Evolutionary conservation across 2,888 invertebrate species (phyloP), one percentile per base, ranked within the genome.

Genomic region (Bellardia pandia): DNA sequence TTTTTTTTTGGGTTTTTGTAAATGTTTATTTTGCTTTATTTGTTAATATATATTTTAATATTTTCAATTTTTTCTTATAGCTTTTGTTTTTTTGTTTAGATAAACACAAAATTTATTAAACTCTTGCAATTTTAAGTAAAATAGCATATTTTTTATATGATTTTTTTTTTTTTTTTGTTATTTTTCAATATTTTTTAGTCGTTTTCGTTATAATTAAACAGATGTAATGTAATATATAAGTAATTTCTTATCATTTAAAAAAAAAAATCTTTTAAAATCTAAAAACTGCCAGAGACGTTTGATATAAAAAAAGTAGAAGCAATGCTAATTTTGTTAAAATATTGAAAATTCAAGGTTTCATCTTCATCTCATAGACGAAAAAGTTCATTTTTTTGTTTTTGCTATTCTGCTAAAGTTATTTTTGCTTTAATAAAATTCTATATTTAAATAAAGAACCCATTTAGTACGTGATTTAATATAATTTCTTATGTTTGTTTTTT

Each of bases 251-350:
- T 48, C 60, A n/a, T 68, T 14, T 51, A 14, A 13, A 60, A 69
- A 53, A 14, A 8, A 33, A 75, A 82, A 74, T 75, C 30, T 64
- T 72, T 23, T 71, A 37, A 56, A 45, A 45, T 76, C 30, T 23
- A 75, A 37, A 53, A 69, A 62, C 37, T 48, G 56, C 74, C 37
- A 51, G 23, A 84, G 77, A 64, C 58, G 53, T 69, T 30, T 48
- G 45, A 58, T 30, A 45, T 62, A 79, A 69, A 13, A 9, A 33
- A 58, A 5, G 60, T 40, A 45, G 13, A 45, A 13, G 51, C 75
- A 85, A 80, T 75, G 56, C 75, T 62, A 80, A 80, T 85, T 79
- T 85, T 62, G 45, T 68, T 69, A 72, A 84, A 79, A 74, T 68
- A 51, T 76, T 33, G 53, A 72, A 69, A 75, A 75, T 75, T 62